Evolutionary conservation across 30 jellyfish, hydroid and myxozoan species (phyloP), one percentile per base, ranked within the genome.

Genomic region (Catostylus mosaicus): DNA sequence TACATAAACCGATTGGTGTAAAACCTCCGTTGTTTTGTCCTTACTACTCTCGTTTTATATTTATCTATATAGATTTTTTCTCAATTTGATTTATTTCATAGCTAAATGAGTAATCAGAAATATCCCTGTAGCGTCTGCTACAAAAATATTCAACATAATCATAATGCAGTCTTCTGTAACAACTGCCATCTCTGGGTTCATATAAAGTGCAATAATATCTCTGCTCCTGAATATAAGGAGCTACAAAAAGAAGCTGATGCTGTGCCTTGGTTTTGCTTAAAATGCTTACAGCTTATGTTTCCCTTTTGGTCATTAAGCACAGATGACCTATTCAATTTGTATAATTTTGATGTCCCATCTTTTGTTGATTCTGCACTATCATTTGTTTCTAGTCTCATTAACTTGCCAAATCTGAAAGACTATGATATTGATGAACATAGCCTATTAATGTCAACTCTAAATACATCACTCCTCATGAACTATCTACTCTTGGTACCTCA

Each of bases 51-150:
- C n/a, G n/a, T n/a, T n/a, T n/a, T n/a, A n/a, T n/a, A n/a, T n/a
- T n/a, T n/a, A n/a, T n/a, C n/a, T n/a, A n/a, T n/a, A n/a, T n/a
- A n/a, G n/a, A n/a, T n/a, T n/a, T n/a, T n/a, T n/a, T n/a, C n/a
- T n/a, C n/a, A n/a, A n/a, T n/a, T n/a, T n/a, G n/a, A n/a, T n/a
- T n/a, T n/a, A n/a, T n/a, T n/a, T n/a, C n/a, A n/a, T n/a, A n/a
- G n/a, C n/a, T n/a, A n/a, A 50, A 5, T 50, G 63, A 50, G 20
- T 50, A 7, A 7, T 78, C 89, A 20, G 65, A 40, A 27, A 5
- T 40, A 40, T 63, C 87, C 87, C 32, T 78, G 82, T 78, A 82
- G 81, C 57, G 62, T 78, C 62, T 78, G 89, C 89, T 64, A 77
- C 80, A 77, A 54, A 77, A 77, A 31, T 61, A 62, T 77, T 47